Base-by-base conservation (phyloP, 2,113 vertebrate species). In the Anser cygnoides region DNA sequence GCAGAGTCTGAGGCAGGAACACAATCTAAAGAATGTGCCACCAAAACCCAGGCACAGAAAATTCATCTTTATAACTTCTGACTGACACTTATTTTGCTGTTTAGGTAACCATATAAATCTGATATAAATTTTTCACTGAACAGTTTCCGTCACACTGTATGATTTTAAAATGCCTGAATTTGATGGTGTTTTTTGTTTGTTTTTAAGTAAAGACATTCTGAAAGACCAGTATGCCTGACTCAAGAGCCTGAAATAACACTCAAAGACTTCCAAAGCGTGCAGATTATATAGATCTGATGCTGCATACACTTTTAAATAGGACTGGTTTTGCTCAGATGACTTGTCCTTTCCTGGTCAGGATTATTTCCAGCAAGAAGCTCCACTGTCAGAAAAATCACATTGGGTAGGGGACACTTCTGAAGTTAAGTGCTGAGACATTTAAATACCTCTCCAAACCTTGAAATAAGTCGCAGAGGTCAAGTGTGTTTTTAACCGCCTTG, bases 301-400 rank as follows among this genome's bases (percentile, higher is more conserved):
- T 66, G 35, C 44, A 74, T 89, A 58, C n/a, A 13, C 82, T 92
- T 94, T 71, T n/a, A 75, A 12, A 6, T 39, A 57, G 50, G 44
- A 89, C 55, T 0, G 1, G 31, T 74, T 94, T 92, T 77, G 50
- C 54, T 87, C 73, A 62, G 41, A 74, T 89, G n/a, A 78, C 68
- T 87, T 91, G 23, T 71, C 50, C 65, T 92, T 89, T 88, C 61
- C 93, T 89, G 58, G 83, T 80, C 63, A 83, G 58, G 66, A 90
- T 4, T 68, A 12, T 49, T 79, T 88, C 39, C 63, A 83, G 75
- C 54, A 83, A 63, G 26, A 65, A 85, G 33, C 55, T 78, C 13
- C 70, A 50, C 74, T 28, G 52, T 54, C 31, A 82, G 57, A 90
- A 92, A 92, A 85, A 20, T 74, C 55, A 29, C 4, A 23, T 1